phyloP scores from a whole-genome alignment of 92 coral and sea anemone genomes.

The Porites cylindrica region DNA sequence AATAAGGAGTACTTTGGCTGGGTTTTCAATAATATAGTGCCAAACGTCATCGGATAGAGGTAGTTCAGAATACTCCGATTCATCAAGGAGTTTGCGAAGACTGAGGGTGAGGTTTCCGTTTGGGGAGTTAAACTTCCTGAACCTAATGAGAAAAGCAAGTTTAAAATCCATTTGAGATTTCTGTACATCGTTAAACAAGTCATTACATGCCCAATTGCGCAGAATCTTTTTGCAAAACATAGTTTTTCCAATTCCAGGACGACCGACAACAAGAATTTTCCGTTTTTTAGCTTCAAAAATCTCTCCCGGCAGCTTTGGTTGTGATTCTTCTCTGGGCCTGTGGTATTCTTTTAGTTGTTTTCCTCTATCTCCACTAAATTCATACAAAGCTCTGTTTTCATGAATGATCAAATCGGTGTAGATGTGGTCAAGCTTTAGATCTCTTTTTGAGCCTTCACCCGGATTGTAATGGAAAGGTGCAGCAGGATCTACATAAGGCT shows the following conservation, averaged over 20 bases:
- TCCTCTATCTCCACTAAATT: neutral
- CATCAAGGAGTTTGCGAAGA: neutral
- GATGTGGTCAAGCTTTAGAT: neutral
- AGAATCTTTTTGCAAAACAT: too few relatives aligned
- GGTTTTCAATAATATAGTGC: neutral
- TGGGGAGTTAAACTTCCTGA: neutral
- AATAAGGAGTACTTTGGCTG: too few relatives aligned
- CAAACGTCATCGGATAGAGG: constrained; percentile 2
- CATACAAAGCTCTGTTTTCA: neutral
- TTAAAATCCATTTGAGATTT: neutral
- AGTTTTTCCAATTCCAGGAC: too few relatives aligned
- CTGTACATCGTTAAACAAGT: neutral
- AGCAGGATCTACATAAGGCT: too few relatives aligned
- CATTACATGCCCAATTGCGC: neutral
- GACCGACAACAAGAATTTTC: too few relatives aligned
- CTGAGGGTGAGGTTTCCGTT: too few relatives aligned
- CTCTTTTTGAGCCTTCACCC: neutral
- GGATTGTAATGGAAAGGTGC: neutral
- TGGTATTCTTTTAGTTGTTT: neutral
- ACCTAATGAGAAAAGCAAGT: neutral
- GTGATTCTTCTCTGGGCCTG: constrained; percentile 10
- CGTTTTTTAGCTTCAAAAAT: too few relatives aligned
- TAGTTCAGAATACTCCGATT: neutral
- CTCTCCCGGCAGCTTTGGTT: neutral
- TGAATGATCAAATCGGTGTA: neutral